phyloP scores from a whole-genome alignment of 92 coral and sea anemone genomes.

The Porites divaricata region DNA sequence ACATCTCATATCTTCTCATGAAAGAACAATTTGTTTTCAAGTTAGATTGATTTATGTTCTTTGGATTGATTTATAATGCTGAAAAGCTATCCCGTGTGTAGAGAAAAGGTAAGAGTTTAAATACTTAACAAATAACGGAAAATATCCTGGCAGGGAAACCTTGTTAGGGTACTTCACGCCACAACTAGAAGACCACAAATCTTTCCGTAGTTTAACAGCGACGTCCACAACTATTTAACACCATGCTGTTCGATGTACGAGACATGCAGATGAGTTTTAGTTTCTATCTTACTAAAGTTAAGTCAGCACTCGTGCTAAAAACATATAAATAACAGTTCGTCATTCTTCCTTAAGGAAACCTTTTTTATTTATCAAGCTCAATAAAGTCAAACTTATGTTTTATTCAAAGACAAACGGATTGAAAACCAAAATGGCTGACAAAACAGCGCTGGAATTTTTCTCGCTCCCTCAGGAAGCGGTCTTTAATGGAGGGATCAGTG shows the following conservation, averaged over 20 bases:
- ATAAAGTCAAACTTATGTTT: background rate
- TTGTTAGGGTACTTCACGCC: conserved; percentile 12
- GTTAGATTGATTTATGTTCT: conserved; percentile 20
- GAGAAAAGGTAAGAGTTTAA: background rate
- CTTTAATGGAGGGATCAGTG: background rate
- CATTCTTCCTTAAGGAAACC: background rate
- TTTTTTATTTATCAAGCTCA: background rate
- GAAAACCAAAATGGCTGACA: conserved; percentile 21
- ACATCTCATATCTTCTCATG: background rate
- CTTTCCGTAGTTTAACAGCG: conserved; percentile 18
- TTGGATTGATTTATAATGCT: conserved; percentile 16
- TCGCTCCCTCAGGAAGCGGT: conserved; percentile 16
- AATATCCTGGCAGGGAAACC: background rate
- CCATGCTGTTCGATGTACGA: background rate
- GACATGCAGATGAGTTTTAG: background rate
- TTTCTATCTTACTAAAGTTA: background rate
- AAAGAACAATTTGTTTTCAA: background rate
- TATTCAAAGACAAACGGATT: background rate
- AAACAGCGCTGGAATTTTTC: background rate
- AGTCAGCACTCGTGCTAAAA: background rate
- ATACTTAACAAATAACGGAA: background rate
- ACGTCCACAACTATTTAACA: background rate
- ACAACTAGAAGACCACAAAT: conserved; percentile 23
- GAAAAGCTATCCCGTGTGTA: background rate
- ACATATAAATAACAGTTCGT: background rate